phyloP scores from a whole-genome alignment of 2,113 vertebrate genomes.

The Rhinichthys klamathensis region DNA sequence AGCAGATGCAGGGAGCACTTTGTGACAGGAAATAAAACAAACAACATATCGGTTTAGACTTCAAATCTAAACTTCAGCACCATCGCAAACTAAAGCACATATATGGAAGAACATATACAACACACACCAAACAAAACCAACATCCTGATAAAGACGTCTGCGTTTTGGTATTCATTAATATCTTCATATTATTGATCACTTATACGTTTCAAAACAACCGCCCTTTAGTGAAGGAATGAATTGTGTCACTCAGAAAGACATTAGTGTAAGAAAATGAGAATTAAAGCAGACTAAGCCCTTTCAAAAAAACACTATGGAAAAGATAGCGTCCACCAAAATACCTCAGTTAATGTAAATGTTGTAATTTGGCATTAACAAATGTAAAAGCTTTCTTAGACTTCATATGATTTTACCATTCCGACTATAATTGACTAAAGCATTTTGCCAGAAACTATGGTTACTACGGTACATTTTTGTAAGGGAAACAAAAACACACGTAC shows the following conservation, averaged over 20 bases:
- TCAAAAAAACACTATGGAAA: background rate
- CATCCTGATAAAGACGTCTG: conserved; percentile 12
- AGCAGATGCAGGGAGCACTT: conserved; percentile 10
- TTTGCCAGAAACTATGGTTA: background rate
- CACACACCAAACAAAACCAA: background rate
- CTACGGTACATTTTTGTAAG: background rate
- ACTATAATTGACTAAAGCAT: background rate
- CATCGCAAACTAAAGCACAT: conserved; percentile 12
- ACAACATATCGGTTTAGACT: conserved; percentile 8
- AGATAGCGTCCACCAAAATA: background rate
- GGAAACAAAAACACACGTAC: background rate
- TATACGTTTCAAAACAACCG: background rate
- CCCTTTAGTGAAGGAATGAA: conserved; percentile 8
- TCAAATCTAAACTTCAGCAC: conserved; percentile 25
- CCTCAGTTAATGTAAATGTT: background rate
- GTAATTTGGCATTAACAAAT: background rate
- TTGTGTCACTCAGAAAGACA: background rate
- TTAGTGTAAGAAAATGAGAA: background rate
- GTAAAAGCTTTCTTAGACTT: background rate
- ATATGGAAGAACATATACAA: conserved; percentile 17
- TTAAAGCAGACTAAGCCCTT: background rate
- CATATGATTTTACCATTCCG: background rate
- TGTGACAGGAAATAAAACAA: background rate
- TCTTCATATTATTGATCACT: background rate
- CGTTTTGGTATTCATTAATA: conserved; percentile 11